Base-by-base conservation (phyloP, 1,140 invertebrate genomes). In the Trichonephila clavata region DNA sequence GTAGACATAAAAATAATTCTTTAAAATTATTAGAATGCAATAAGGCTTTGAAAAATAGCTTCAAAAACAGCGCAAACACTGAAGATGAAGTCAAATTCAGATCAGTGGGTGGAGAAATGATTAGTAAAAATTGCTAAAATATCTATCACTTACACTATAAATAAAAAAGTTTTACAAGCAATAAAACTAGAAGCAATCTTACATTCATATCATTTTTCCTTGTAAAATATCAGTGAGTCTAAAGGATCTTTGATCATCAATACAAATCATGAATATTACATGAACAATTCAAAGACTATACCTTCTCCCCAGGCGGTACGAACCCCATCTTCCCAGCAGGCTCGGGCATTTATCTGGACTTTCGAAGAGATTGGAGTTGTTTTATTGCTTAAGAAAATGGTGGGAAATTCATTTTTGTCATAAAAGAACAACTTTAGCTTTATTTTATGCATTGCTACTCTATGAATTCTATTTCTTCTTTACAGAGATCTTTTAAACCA, bases 291-390 rank as follows among this genome's bases (percentile, higher is more conserved):
- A 39, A 39, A 39, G 4, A 1, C 2, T 39, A 39, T 39, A 39
- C 32, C 32, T 39, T 39, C 1, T 39, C 2, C 2, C 32, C 32
- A 39, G 4, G 4, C 32, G 2, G 32, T 2, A 39, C 2, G 32
- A 39, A 1, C 32, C 32, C 2, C 32, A 39, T 39, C 13, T 61
- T 10, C 16, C 60, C 3, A 61, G 60, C 0, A 4, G 0, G 0
- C 60, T 61, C 10, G 60, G 60, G 60, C 18, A 16, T 86, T 86
- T 63, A 61, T 61, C 84, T 32, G 27, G 20, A 18, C 24, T 3
- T 20, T 86, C 18, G 27, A 86, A 86, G 59, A 61, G 84, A 86
- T 86, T 63, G 84, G 57, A 86, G 60, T 86, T 86, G 84, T 86
- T 86, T 86, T 86, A 86, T 86, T 61, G 60, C 32, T 39, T 39